phyloP scores from a whole-genome alignment of 2,113 vertebrate species.

The Vulpes ferrilata region DNA sequence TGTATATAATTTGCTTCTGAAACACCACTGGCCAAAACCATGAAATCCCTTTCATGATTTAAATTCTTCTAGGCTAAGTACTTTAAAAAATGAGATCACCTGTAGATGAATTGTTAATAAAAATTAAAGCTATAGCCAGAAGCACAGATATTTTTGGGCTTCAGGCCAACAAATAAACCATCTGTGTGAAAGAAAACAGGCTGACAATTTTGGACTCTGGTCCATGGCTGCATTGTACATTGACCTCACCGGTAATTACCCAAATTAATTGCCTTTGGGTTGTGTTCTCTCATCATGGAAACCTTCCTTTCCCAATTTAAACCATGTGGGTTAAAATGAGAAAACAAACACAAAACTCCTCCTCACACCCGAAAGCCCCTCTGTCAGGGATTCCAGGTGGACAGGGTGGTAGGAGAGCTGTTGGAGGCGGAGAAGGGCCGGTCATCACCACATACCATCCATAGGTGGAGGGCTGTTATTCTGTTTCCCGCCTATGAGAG shows the following conservation, averaged over 20 bases:
- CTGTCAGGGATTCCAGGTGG: conserved; percentile 34
- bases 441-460: conserved; percentile 72
- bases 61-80: conserved; percentile 46
- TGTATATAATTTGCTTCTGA: conserved; percentile 31
- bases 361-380: conserved; percentile 6
- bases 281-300: conserved; percentile 60
- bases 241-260: conserved; percentile 63
- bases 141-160: conserved; percentile 49
- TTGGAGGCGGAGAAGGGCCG: conserved; percentile 54
- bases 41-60: conserved; percentile 14
- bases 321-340: conserved; percentile 67
- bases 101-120: conserved; percentile 63
- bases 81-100: conserved; percentile 61
- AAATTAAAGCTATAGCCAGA: conserved; percentile 59
- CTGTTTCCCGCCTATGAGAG: conserved; percentile 80
- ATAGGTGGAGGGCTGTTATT: conserved; percentile 82
- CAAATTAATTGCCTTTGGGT: conserved; percentile 64
- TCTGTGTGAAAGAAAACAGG: conserved; percentile 70
- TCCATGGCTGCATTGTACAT: background rate
- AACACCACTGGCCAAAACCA: background rate
- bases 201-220: conserved; percentile 50
- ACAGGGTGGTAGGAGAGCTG: conserved; percentile 65
- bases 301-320: conserved; percentile 60
- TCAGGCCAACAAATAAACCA: conserved; percentile 49
- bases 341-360: conserved; percentile 46